These are phyloP conservation scores for Grus americana DNA, from an alignment of 2,113 vertebrate genomes.

Conservation along the genomic window DNA sequence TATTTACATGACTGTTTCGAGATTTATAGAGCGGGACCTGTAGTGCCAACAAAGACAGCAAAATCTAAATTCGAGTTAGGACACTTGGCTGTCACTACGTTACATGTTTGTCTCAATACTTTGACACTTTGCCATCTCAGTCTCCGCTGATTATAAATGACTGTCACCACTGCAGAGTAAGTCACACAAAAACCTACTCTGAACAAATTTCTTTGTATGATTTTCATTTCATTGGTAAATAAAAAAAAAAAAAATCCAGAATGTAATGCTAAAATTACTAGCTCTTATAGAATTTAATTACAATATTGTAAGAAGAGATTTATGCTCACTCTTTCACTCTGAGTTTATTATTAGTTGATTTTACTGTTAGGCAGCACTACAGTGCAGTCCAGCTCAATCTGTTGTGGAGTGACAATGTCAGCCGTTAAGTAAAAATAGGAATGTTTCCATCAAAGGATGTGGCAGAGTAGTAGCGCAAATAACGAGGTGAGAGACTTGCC, in stretches of 20 bases:
- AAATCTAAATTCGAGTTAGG: background rate
- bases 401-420: background rate
- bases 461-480: background rate
- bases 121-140: background rate
- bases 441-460: background rate
- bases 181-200: background rate
- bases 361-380: background rate
- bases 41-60: background rate
- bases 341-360: background rate
- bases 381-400: background rate
- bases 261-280: background rate
- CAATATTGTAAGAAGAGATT: background rate
- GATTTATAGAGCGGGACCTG: background rate
- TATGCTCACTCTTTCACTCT: background rate
- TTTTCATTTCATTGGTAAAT: background rate
- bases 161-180: background rate
- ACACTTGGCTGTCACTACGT: background rate
- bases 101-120: background rate
- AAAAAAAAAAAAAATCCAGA: fast-evolving
- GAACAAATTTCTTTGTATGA: background rate
- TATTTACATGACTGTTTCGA: background rate
- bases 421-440: background rate
- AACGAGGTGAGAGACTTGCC: background rate
- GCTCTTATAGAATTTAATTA: background rate
- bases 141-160: background rate